Percentiles rank a stretch among this genome's conserved stretches.
Conservation (phyloP, 2,797 vertebrate genomes). For the Acrossocheilus wenchowensis region DNA sequence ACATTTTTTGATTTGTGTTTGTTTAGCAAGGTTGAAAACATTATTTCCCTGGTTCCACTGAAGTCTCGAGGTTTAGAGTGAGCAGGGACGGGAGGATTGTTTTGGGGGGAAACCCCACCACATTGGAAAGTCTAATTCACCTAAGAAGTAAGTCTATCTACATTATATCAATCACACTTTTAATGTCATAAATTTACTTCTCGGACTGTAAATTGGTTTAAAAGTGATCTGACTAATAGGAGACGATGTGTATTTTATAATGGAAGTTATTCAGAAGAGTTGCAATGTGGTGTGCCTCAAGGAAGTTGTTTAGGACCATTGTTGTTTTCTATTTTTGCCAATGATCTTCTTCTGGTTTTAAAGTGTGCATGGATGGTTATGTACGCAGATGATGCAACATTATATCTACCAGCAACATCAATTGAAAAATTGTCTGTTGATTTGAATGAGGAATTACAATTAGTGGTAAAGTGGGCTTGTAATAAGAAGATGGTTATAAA, state of each 20-base stretch:
- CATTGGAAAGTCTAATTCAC: constrained; percentile 28
- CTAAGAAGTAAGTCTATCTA: constrained; percentile 29
- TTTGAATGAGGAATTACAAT: too few species aligned
- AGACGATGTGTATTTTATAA: background rate
- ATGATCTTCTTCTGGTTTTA: background rate
- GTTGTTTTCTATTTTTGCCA: background rate
- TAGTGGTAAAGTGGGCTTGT: too few species aligned
- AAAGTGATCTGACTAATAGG: background rate
- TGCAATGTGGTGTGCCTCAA: background rate
- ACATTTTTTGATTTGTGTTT: background rate
- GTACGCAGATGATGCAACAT: background rate
- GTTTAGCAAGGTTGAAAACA: background rate
- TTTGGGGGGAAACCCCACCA: constrained; percentile 51
- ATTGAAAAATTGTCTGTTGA: background rate
- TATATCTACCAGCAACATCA: background rate
- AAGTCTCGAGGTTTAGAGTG: background rate
- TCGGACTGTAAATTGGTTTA: background rate
- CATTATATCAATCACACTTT: background rate
- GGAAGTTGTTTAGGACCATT: background rate
- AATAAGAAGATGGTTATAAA: too few species aligned
- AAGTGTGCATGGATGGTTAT: background rate
- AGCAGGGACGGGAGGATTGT: background rate
- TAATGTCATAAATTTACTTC: background rate
- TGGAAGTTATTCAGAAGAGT: background rate
- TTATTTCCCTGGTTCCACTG: constrained; percentile 7